Evolutionary conservation across 2,113 vertebrate species (phyloP).

Genomic region (Laticauda colubrina): DNA sequence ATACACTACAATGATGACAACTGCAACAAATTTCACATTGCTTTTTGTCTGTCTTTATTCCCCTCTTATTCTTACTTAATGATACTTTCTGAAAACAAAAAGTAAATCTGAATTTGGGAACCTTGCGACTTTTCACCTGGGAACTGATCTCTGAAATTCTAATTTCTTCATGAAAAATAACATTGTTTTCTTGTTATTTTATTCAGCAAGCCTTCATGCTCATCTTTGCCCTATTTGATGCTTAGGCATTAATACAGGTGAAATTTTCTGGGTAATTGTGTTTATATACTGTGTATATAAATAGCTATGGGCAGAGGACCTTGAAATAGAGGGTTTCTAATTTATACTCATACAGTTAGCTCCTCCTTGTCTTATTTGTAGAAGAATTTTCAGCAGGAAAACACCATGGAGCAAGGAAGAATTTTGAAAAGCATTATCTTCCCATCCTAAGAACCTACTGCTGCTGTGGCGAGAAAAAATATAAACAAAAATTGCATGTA

Average conservation of each 20-base stretch:
- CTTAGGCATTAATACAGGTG: neutral
- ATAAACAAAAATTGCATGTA: neutral
- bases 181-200: neutral
- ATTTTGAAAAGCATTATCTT: neutral
- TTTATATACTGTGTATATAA: neutral
- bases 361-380: neutral
- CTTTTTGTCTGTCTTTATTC: neutral
- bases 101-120: neutral
- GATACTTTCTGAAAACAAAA: neutral
- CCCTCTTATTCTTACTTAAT: neutral
- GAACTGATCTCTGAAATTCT: neutral
- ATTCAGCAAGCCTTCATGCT: neutral
- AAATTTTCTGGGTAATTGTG: neutral
- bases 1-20: conserved; percentile 49
- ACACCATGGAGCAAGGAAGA: neutral
- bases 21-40: neutral
- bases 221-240: neutral
- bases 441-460: neutral
- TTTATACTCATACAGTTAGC: neutral
- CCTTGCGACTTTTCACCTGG: neutral
- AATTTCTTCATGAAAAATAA: neutral
- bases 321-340: neutral
- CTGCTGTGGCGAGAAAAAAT: neutral
- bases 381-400: neutral
- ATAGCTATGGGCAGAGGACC: neutral